Evolutionary conservation across 2,888 invertebrate genomes (phyloP).

Genomic region (Brenthis hecate): DNA sequence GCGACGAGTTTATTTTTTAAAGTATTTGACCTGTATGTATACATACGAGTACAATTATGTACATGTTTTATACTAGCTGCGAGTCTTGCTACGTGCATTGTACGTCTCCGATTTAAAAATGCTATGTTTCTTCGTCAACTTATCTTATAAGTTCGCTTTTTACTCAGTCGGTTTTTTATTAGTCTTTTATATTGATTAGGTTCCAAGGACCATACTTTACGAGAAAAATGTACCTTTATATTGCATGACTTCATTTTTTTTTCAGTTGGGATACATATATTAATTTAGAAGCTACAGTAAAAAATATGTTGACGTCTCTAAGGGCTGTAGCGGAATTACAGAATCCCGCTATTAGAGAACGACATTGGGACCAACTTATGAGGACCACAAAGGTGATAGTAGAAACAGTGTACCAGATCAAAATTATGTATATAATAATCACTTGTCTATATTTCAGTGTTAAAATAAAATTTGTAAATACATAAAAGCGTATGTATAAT

Average conservation of each 20-base stretch:
- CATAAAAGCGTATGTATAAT: slow-evolving; percentile 35
- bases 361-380: slow-evolving; percentile 99
- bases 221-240: too few relatives aligned
- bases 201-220: too few relatives aligned
- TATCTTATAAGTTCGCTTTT: too few relatives aligned
- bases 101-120: too few relatives aligned
- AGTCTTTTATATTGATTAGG: too few relatives aligned
- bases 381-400: slow-evolving; percentile 92
- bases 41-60: too few relatives aligned
- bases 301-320: slow-evolving; percentile 97
- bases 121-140: too few relatives aligned
- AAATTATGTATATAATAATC: slow-evolving; percentile 37
- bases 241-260: slow-evolving; percentile 21
- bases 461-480: slow-evolving; percentile 34
- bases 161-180: too few relatives aligned
- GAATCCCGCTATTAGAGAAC: slow-evolving; percentile 96
- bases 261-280: slow-evolving; percentile 93
- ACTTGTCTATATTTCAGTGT: slow-evolving; percentile 24
- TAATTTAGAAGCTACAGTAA: slow-evolving; percentile 94
- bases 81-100: too few relatives aligned
- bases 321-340: slow-evolving; percentile 97
- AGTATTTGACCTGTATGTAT: too few relatives aligned
- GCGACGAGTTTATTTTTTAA: not conserved
- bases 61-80: too few relatives aligned
- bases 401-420: not conserved